Conservation (phyloP, 2,888 invertebrate genomes). For the Monoplex corrugatus region DNA sequence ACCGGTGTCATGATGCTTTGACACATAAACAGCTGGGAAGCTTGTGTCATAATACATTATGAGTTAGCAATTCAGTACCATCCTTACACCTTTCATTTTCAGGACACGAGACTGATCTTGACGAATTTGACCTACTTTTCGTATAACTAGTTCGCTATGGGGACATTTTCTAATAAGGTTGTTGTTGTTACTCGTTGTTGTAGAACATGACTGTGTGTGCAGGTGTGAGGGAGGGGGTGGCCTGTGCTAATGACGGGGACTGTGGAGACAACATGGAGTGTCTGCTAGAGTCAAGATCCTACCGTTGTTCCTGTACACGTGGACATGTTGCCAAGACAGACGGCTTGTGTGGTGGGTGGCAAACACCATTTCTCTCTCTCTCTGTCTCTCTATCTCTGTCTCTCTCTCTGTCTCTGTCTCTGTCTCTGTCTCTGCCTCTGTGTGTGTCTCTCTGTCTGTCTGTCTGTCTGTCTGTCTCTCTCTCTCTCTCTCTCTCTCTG, state of each 20-base stretch:
- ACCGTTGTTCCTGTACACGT: neutral
- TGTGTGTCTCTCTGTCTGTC: neutral
- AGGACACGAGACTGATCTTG: too few species aligned
- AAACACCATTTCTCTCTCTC: neutral
- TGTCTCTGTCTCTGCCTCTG: neutral
- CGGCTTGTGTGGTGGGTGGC: constrained; percentile 13
- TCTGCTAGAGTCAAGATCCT: neutral
- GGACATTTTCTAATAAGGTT: too few species aligned
- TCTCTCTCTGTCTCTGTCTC: too few species aligned
- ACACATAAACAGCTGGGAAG: too few species aligned
- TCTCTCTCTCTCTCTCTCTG: neutral
- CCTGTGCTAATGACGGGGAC: neutral
- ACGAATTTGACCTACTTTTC: too few species aligned
- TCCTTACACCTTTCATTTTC: too few species aligned
- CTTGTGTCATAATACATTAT: too few species aligned
- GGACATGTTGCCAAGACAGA: neutral
- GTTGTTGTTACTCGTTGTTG: too few species aligned
- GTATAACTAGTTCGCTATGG: too few species aligned
- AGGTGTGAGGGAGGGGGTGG: neutral
- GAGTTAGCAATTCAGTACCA: too few species aligned
- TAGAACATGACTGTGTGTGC: too few species aligned
- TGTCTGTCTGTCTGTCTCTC: neutral
- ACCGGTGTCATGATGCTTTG: too few species aligned
- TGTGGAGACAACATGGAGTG: constrained; percentile 29
- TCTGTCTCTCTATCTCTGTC: neutral